Evolutionary conservation across 2,113 vertebrate genomes (phyloP), one percentile per base, ranked within the genome.

Genomic region (Dicerorhinus sumatrensis): DNA sequence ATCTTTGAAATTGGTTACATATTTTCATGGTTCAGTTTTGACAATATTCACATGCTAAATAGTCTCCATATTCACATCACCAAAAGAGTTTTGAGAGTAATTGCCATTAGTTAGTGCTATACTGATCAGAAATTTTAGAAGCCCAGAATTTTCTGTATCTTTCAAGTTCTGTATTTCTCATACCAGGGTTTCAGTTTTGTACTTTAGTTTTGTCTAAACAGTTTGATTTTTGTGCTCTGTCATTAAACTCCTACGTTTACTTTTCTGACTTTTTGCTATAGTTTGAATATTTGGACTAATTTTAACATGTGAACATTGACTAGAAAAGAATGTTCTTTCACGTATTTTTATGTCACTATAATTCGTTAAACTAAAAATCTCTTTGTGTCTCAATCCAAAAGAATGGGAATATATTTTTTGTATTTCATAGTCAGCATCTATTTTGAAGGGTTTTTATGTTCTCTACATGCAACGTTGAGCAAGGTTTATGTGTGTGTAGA

Each of bases 361-460:
- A 83, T 5, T 93, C 46, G 77, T 62, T 76, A 36, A 84, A 70
- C 67, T 90, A 29, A 94, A 89, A 76, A 31, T 51, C n/a, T 77
- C 17, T 92, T 33, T 76, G 14, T 31, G 36, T 77, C 39, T 65
- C 27, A 90, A n/a, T 54, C 2, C 23, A 65, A 90, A 97, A 83
- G 21, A 83, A 67, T 75, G 29, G 3, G 33, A 29, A 67, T 93
- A 79, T 65, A 36, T 46, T 76, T 95, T 92, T 56, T 80, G 14
- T 60, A 83, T 91, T 96, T 85, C 16, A 56, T 92, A 86, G 73
- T 93, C 95, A 86, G 4, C 39, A 27, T 91, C 31, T 84, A 51
- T 39, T 70, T 73, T 62, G 62, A 79, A 77, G 23, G 12, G 62
- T 65, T 51, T 85, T 76, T 42, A 16, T 51, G 39, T 70, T 72